Conservation (phyloP, 2,888 invertebrate species). For the Nomada fabriciana region DNA sequence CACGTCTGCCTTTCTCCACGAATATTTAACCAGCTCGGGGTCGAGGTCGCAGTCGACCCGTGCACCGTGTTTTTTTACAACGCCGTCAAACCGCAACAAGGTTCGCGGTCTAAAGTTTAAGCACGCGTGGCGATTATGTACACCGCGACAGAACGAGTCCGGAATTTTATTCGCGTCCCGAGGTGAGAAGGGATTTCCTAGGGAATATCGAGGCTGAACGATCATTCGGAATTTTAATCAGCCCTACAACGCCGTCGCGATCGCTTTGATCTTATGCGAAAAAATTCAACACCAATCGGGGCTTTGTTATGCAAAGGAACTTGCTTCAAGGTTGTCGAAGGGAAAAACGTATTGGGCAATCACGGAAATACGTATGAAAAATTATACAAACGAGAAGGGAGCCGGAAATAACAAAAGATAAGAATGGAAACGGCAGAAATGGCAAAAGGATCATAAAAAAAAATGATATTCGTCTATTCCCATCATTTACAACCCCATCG, state of each 20-base stretch:
- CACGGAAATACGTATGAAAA: no score
- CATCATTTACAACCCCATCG: not conserved
- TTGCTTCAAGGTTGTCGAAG: no score
- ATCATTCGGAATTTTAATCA: conserved; percentile 2
- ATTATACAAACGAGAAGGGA: no score
- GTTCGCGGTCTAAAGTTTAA: not conserved
- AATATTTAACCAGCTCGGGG: not conserved
- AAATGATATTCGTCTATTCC: no score
- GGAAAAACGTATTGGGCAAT: no score
- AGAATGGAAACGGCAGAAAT: no score
- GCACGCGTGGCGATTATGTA: conserved; percentile 15
- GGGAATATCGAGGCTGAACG: conserved; percentile 8
- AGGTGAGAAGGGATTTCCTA: not conserved
- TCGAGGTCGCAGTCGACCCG: conserved; percentile 38
- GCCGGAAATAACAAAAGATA: no score
- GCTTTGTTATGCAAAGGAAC: no score
- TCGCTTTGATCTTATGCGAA: not conserved
- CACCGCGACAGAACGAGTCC: conserved; percentile 9
- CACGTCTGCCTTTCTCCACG: not conserved
- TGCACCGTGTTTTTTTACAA: conserved; percentile 12
- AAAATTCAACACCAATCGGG: not conserved
- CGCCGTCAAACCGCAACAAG: conserved; percentile 13
- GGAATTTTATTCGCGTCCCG: conserved; percentile 16
- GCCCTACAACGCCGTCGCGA: not conserved
- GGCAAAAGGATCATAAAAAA: no score